Conservation (phyloP, 1,140 invertebrate species). For the Conopomorpha cramerella region DNA sequence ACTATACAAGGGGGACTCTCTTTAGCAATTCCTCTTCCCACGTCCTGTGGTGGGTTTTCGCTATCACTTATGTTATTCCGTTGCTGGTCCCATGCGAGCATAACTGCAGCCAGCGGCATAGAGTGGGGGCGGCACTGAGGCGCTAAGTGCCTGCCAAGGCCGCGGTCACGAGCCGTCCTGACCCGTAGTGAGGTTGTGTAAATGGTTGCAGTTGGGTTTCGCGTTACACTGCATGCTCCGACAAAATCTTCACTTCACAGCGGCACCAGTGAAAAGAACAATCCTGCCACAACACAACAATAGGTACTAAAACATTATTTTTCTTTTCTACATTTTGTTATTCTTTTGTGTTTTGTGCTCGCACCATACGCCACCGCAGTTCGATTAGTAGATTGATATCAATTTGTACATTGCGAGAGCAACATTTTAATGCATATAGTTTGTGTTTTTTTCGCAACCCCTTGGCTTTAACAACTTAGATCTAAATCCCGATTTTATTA, state of each 20-base stretch:
- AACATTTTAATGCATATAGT: constrained; percentile 57
- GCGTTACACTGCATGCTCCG: constrained; percentile 59
- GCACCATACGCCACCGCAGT: constrained; percentile 42
- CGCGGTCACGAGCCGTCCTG: constrained; percentile 8
- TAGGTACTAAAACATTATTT: constrained; percentile 58
- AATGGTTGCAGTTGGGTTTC: constrained; percentile 59
- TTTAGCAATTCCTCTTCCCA: background rate
- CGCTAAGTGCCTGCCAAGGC: background rate
- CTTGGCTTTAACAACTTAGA: constrained; percentile 28
- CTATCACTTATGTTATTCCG: background rate
- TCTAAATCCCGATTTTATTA: constrained; percentile 28
- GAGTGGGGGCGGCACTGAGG: constrained; percentile 3
- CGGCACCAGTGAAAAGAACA: constrained; percentile 50
- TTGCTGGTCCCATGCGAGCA: constrained; percentile 6
- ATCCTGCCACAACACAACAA: constrained; percentile 50
- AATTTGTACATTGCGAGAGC: constrained; percentile 27
- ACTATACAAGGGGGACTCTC: constrained; percentile 2
- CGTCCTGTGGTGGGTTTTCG: background rate
- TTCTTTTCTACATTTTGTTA: constrained; percentile 49
- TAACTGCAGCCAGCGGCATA: constrained; percentile 9
- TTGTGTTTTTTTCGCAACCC: constrained; percentile 36
- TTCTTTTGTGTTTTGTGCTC: constrained; percentile 54
- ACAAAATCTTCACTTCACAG: constrained; percentile 54
- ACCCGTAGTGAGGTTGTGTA: constrained; percentile 47
- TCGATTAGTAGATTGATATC: too few species aligned